These are phyloP conservation scores for Neodiprion virginianus DNA, from an alignment of 1,140 invertebrate species.

Conservation along the genomic window DNA sequence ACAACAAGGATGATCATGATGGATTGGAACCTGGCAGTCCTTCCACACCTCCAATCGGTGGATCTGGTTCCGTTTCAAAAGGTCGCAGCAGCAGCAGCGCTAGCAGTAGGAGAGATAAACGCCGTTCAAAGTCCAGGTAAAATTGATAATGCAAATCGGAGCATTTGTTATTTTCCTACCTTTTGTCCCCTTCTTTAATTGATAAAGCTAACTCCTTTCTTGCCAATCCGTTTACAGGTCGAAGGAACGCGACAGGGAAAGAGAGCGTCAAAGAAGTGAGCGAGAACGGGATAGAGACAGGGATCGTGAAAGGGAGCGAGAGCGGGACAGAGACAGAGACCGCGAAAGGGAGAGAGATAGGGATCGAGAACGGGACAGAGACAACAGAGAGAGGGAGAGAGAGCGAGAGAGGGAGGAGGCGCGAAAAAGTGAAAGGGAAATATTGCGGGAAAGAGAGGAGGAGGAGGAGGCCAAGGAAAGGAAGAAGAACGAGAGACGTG, in stretches of 20 bases:
- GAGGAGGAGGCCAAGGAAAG: constrained; percentile 91
- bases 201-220: background rate
- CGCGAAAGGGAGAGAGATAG: constrained; percentile 40
- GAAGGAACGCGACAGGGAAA: constrained; percentile 61
- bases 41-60: constrained; percentile 44
- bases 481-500: constrained; percentile 88
- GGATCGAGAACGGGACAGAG: constrained; percentile 42
- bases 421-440: constrained; percentile 67
- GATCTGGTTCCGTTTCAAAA: constrained; percentile 40
- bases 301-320: constrained; percentile 47
- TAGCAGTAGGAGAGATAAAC: constrained; percentile 55
- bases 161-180: constrained; percentile 5
- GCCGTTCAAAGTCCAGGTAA: constrained; percentile 63
- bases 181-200: constrained; percentile 9
- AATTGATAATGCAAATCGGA: constrained; percentile 11
- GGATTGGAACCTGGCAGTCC: constrained; percentile 56
- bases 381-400: constrained; percentile 47
- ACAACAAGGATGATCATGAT: constrained; percentile 58
- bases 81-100: constrained; percentile 47
- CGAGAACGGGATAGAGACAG: constrained; percentile 39
- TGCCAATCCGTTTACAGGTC: constrained; percentile 30
- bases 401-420: constrained; percentile 60
- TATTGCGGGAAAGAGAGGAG: constrained; percentile 81
- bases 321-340: constrained; percentile 46
- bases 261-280: constrained; percentile 36